A percentile compares a stretch with the other conserved stretches of the same genome.
phyloP scores from a whole-genome alignment of 2,797 vertebrate species.

The Bradypodion pumilum region DNA sequence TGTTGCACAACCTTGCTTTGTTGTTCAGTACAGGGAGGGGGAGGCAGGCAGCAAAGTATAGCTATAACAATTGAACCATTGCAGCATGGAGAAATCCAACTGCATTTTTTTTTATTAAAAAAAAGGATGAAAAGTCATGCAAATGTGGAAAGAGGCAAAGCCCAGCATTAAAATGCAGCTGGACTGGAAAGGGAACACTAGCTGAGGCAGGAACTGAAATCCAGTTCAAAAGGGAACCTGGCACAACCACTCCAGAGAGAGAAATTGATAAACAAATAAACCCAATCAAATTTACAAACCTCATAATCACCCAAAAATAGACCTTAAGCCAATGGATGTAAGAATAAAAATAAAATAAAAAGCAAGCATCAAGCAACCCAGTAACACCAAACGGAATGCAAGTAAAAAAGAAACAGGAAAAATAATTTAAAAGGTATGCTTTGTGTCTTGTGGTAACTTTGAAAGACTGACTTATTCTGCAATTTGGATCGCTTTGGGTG shows the following conservation, averaged over 20 bases:
- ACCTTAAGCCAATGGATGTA: not conserved
- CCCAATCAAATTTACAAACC: not conserved
- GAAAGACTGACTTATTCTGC: too few species aligned
- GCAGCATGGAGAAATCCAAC: too few species aligned
- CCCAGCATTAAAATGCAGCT: not conserved
- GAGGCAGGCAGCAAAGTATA: too few species aligned
- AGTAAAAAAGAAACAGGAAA: too few species aligned
- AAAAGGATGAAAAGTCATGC: not conserved
- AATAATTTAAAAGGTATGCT: too few species aligned
- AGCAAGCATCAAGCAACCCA: not conserved
- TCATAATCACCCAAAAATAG: not conserved
- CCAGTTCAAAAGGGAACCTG: not conserved
- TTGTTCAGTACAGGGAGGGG: too few species aligned
- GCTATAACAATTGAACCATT: too few species aligned
- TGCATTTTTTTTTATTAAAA: too few species aligned
- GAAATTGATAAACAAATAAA: not conserved
- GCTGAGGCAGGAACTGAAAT: not conserved
- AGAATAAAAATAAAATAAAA: not conserved
- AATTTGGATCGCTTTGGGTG: too few species aligned
- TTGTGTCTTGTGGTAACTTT: too few species aligned
- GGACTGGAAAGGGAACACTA: not conserved
- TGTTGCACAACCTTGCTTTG: too few species aligned
- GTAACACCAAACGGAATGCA: too few species aligned
- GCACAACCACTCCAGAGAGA: not conserved
- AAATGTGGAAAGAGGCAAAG: not conserved